These are phyloP conservation scores for Philhelius pedissequus DNA, from an alignment of 2,888 invertebrate species.

Conservation along the genomic window DNA sequence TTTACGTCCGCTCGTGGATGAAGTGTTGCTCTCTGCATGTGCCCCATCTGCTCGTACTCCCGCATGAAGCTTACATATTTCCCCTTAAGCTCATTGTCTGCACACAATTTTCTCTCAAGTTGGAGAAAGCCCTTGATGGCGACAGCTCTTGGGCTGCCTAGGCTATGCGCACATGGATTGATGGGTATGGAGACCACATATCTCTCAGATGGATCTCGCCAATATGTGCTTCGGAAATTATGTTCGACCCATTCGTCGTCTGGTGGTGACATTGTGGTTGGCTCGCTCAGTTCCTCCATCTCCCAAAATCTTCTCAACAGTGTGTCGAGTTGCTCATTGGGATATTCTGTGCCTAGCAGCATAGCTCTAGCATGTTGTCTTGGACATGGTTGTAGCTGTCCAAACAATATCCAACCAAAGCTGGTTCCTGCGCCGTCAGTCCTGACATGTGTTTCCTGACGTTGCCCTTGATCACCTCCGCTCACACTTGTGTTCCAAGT, in stretches of 20 bases:
- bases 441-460: conserved; percentile 4
- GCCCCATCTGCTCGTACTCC: background rate
- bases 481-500: background rate
- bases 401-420: background rate
- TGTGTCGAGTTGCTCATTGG: background rate
- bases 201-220: background rate
- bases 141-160: background rate
- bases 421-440: background rate
- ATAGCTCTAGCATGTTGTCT: background rate
- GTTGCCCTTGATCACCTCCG: background rate
- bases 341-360: background rate
- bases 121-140: background rate
- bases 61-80: conserved; percentile 10
- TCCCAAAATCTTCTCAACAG: conserved; percentile 14
- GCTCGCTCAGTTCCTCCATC: background rate
- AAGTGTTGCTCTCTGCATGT: background rate
- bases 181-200: conserved; percentile 11
- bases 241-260: conserved; percentile 23
- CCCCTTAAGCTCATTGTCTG: background rate
- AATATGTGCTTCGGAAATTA: conserved; percentile 7
- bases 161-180: background rate
- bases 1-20: background rate
- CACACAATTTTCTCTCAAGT: background rate
- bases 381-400: background rate
- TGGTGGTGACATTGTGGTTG: background rate